Evolutionary conservation across 2,113 vertebrate genomes (phyloP).

Genomic region (Alectura lathami): DNA sequence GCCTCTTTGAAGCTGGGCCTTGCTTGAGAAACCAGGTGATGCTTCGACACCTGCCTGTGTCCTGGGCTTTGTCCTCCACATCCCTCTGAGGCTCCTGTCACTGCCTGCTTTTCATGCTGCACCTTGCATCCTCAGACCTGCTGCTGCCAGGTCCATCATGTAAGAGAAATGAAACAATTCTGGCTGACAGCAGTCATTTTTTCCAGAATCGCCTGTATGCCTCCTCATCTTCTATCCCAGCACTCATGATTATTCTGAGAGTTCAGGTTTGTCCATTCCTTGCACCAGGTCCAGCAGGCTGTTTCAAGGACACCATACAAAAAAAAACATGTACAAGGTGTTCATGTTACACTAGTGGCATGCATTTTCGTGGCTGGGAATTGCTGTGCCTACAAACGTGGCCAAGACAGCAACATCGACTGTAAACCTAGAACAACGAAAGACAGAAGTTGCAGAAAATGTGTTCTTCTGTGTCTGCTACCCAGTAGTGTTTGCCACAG

Average conservation of each 20-base stretch:
- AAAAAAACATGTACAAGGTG: background rate
- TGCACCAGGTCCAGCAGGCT: background rate
- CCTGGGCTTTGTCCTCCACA: background rate
- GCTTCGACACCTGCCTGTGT: background rate
- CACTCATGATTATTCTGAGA: background rate
- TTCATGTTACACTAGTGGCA: background rate
- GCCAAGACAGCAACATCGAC: background rate
- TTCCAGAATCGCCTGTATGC: background rate
- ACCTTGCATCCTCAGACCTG: background rate
- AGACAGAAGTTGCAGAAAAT: background rate
- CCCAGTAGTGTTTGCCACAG: background rate
- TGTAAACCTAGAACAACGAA: fast-evolving
- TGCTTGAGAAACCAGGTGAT: background rate
- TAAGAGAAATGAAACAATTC: background rate
- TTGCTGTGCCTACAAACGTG: background rate
- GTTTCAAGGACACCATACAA: background rate
- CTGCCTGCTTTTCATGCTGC: background rate
- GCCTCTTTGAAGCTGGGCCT: background rate
- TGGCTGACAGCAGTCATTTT: background rate
- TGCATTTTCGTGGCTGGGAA: background rate
- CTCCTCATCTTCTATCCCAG: background rate
- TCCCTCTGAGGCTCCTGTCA: background rate
- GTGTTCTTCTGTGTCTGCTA: background rate
- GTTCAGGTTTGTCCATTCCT: background rate
- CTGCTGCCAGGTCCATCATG: background rate